Evolutionary conservation across 2,113 vertebrate species (phyloP), one percentile per base, ranked within the genome.

Genomic region (Prolemur simus): DNA sequence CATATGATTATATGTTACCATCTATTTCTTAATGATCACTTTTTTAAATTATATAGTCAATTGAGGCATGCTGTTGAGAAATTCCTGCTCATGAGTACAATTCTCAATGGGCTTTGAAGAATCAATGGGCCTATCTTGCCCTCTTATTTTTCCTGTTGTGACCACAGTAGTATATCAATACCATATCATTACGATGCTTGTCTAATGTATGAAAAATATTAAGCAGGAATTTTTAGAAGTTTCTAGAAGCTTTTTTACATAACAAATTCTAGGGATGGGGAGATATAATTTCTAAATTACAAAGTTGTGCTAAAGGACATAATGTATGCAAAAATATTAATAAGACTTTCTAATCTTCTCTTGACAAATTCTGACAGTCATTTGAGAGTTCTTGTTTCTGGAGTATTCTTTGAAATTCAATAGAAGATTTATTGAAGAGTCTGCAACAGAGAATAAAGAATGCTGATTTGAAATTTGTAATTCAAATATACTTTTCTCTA

Each of bases 271-370:
- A 58, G 47, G 18, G 6, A 25, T 56, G 4, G 58, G 10, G 76
- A 76, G 58, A 66, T 27, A 63, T 49, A 78, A 80, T 66, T 96
- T 96, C 74, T 90, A 96, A 94, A 82, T 77, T 69, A 92, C 42
- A 32, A 82, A 93, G 29, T 89, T 95, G 18, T 82, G 12, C 42
- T 96, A 73, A 85, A 95, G 60, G n/a, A 88, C 23, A 56, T 94
- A 88, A 98, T 84, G 8, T 73, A 87, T 95, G 47, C 64, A 96
- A 92, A 96, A 97, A 97, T 96, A 97, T 97, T 96, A 96, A 95
- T 68, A 97, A 78, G 52, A 13, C 66, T 96, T 98, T 88, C 90
- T 95, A 81, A 95, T 87, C 78, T 73, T 96, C 91, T 90, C 91
- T 93, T 96, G 66, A 88, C 76, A 97, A 97, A 95, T 88, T 92